phyloP scores from a whole-genome alignment of 1,140 invertebrate species.

The Helicoverpa zea region DNA sequence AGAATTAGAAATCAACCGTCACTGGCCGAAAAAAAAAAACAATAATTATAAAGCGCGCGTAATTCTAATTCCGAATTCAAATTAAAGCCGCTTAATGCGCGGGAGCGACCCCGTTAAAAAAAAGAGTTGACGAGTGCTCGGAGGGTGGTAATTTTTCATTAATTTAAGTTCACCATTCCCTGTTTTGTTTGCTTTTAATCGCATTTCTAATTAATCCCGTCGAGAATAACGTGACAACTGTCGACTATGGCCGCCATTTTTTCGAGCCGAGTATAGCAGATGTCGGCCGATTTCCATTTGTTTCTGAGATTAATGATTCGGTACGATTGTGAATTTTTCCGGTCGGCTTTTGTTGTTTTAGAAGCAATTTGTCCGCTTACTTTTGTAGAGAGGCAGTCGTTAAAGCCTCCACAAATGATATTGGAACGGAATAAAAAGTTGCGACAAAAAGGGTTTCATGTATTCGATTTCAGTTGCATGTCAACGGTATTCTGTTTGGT shows the following conservation, averaged over 20 bases:
- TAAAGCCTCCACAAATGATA: constrained; percentile 82
- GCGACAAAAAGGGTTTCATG: constrained; percentile 63
- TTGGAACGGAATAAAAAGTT: constrained; percentile 72
- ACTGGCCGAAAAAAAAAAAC: constrained; percentile 80
- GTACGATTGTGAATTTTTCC: constrained; percentile 86
- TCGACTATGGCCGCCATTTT: constrained; percentile 85
- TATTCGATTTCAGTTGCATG: constrained; percentile 32
- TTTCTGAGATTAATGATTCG: constrained; percentile 87
- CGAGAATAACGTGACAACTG: constrained; percentile 87
- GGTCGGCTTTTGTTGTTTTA: constrained; percentile 87
- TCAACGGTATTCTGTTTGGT: constrained; percentile 15
- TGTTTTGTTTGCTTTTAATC: constrained; percentile 87
- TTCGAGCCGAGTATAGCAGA: constrained; percentile 83
- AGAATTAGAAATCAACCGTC: constrained; percentile 79
- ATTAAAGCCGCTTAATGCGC: constrained; percentile 87
- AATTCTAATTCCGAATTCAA: constrained; percentile 87
- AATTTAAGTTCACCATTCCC: constrained; percentile 87
- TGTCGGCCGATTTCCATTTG: constrained; percentile 87
- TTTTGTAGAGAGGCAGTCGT: constrained; percentile 84
- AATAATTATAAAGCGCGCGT: constrained; percentile 87
- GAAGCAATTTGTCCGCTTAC: constrained; percentile 86
- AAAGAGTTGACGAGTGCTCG: constrained; percentile 86
- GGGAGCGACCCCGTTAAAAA: constrained; percentile 85
- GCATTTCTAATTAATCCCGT: constrained; percentile 87
- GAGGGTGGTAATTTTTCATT: constrained; percentile 87